Base-by-base conservation (phyloP, 1,140 invertebrate genomes). In the Brachystomella parvula region DNA sequence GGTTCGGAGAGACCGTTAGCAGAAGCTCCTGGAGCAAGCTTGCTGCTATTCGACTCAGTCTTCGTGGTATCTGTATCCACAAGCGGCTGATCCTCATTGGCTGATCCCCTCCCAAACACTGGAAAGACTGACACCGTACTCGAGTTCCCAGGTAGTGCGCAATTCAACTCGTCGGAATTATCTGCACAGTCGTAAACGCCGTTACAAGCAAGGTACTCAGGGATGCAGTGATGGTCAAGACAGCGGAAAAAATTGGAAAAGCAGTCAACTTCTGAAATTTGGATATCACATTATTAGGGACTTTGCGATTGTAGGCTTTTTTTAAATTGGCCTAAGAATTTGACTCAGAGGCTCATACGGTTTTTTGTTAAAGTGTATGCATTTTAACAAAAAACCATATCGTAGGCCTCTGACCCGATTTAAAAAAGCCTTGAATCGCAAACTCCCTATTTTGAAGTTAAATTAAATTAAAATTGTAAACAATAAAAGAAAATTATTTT, bases 231-330 rank as follows among this genome's bases (percentile, higher is more conserved):
- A 24, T 68, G 66, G 30, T 68, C 63, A 3, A 64, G 30, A 31
- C 66, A 68, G 26, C 32, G 21, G 24, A 64, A 68, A 6, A 58
- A 26, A 31, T 60, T 29, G 6, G 85, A 79, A 3, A 84, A 81
- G 78, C 94, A 97, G 6, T 59, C 61, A 30, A n/a, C n/a, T 9
- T 31, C 66, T 68, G 57, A 57, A 31, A 47, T 29, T 39, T n/a
- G n/a, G n/a, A n/a, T n/a, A n/a, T n/a, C n/a, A n/a, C n/a, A n/a
- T n/a, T n/a, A n/a, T n/a, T n/a, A n/a, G n/a, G n/a, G n/a, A n/a
- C n/a, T n/a, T n/a, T n/a, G n/a, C n/a, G n/a, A n/a, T n/a, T n/a
- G n/a, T n/a, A n/a, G n/a, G n/a, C n/a, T n/a, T n/a, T n/a, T n/a
- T n/a, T n/a, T n/a, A n/a, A n/a, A n/a, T n/a, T n/a, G n/a, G n/a